phyloP scores from a whole-genome alignment of 2,888 invertebrate genomes.

The Orthosia gothica region DNA sequence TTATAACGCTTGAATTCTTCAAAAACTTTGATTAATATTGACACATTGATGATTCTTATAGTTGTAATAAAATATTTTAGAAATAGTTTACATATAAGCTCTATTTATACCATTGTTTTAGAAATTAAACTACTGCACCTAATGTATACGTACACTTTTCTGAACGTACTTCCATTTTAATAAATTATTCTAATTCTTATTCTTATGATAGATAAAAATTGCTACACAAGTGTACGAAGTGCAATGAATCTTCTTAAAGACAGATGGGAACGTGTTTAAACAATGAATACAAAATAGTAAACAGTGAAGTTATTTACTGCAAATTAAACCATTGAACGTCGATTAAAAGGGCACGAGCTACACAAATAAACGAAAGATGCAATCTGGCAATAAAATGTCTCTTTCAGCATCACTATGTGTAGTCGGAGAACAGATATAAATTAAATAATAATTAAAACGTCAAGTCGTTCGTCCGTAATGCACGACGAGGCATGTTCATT shows the following conservation, averaged over 20 bases:
- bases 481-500: conserved; percentile 68
- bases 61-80: too few species aligned
- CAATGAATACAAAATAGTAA: background rate
- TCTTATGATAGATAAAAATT: conserved; percentile 5
- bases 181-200: too few species aligned
- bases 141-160: too few species aligned
- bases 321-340: conserved; percentile 44
- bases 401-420: conserved; percentile 55
- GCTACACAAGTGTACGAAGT: background rate
- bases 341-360: conserved; percentile 36
- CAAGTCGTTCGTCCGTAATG: conserved; percentile 61
- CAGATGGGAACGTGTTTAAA: background rate
- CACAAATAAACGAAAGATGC: conserved; percentile 40
- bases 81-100: too few species aligned
- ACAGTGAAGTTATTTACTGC: conserved; percentile 30
- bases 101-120: too few species aligned
- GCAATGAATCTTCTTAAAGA: background rate
- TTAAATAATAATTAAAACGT: conserved; percentile 78
- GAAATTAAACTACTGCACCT: too few species aligned
- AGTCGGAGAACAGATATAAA: conserved; percentile 63
- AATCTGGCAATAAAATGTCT: conserved; percentile 59
- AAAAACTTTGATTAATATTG: conserved; percentile 9
- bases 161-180: too few species aligned
- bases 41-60: too few species aligned
- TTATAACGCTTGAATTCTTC: conserved; percentile 9